A percentile compares a stretch with the other conserved stretches of the same genome.
phyloP scores from a whole-genome alignment of 2,113 vertebrate genomes.

The Indicator indicator region DNA sequence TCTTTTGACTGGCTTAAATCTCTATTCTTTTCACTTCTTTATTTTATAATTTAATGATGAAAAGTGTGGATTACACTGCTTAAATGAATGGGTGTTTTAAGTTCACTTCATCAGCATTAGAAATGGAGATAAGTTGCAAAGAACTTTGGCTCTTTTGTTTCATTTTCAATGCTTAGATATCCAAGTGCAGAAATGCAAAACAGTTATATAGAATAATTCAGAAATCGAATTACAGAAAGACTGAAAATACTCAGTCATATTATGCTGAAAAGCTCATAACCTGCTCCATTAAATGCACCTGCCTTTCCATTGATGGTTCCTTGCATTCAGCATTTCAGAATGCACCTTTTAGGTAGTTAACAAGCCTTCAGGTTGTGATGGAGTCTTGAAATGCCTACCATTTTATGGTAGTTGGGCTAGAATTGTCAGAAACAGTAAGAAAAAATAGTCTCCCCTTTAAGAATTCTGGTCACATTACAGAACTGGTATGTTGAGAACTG shows the following conservation, averaged over 20 bases:
- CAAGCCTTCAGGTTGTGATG: background rate
- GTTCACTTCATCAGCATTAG: conserved; percentile 28
- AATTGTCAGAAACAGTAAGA: background rate
- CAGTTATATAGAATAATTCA: background rate
- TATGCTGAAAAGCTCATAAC: background rate
- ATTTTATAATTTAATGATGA: conserved; percentile 26
- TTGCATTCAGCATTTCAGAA: background rate
- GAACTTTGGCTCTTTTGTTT: conserved; percentile 38
- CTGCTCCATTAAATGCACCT: background rate
- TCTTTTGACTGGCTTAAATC: conserved; percentile 35
- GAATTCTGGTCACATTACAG: background rate
- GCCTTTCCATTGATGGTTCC: background rate
- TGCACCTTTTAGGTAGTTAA: background rate
- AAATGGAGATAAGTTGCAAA: conserved; percentile 45
- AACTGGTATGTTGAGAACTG: background rate
- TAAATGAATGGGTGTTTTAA: conserved; percentile 45
- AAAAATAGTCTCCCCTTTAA: background rate
- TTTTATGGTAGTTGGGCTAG: background rate
- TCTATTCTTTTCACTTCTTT: background rate
- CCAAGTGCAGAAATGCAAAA: conserved; percentile 23
- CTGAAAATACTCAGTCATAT: background rate
- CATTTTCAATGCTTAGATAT: conserved; percentile 27
- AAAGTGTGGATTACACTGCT: conserved; percentile 40
- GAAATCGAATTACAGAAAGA: background rate
- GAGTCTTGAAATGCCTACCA: background rate